Conservation (phyloP, 2,888 invertebrate genomes). For the Oligia strigilis region DNA sequence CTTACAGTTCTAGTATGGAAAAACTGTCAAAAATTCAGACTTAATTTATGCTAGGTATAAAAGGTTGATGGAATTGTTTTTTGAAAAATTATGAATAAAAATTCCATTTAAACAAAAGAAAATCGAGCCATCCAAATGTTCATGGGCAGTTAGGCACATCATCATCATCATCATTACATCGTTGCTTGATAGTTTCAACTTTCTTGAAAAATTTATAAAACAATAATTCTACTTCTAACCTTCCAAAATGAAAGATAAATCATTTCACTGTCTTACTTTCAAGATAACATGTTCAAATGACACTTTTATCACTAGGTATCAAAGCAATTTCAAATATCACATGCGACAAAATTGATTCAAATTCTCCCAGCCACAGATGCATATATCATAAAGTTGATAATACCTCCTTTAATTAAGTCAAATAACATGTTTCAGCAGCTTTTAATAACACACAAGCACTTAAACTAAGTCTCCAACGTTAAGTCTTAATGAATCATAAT, state of each 20-base stretch:
- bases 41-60: too few relatives aligned
- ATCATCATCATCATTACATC: neutral
- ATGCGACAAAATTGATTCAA: neutral
- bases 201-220: constrained; percentile 22
- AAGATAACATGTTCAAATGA: constrained; percentile 18
- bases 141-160: neutral
- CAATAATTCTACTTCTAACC: constrained; percentile 22
- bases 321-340: constrained; percentile 2
- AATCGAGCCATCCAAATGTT: neutral
- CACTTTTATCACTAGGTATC: constrained; percentile 6
- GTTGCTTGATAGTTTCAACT: neutral
- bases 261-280: constrained; percentile 2
- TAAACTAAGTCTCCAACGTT: constrained; percentile 11
- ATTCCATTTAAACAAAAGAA: neutral
- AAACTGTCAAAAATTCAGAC: too few relatives aligned
- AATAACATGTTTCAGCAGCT: constrained; percentile 18
- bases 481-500: constrained; percentile 62
- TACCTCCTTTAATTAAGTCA: constrained; percentile 2
- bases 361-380: too few relatives aligned
- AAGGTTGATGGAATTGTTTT: neutral
- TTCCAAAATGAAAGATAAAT: neutral
- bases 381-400: neutral
- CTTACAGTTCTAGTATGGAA: too few relatives aligned
- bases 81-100: neutral
- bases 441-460: constrained; percentile 25